These are phyloP conservation scores for Marisa cornuarietis DNA, from an alignment of 1,140 invertebrate genomes.

Conservation along the genomic window DNA sequence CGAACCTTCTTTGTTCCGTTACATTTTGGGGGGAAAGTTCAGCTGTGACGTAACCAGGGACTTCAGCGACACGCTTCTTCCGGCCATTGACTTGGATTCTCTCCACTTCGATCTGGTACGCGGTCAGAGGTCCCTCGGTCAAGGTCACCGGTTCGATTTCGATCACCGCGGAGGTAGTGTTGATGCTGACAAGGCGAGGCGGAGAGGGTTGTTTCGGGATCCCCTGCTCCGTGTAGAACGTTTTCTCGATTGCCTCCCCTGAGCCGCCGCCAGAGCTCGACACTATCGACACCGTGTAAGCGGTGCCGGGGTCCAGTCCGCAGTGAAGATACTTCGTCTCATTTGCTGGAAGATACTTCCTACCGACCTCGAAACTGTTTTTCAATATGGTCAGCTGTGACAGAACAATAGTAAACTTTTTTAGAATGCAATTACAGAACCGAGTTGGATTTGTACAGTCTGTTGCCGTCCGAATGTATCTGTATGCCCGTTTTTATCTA, in stretches of 20 bases:
- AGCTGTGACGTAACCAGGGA: slow-evolving; percentile 40
- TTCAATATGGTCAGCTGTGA: neutral
- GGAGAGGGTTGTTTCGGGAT: slow-evolving; percentile 31
- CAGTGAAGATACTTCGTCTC: slow-evolving; percentile 18
- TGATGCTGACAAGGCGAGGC: slow-evolving; percentile 41
- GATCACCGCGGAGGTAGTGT: slow-evolving; percentile 40
- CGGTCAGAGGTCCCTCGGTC: slow-evolving; percentile 34
- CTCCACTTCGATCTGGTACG: slow-evolving; percentile 45
- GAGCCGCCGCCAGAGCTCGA: slow-evolving; percentile 20
- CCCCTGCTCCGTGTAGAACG: slow-evolving; percentile 28
- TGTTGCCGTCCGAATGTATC: too few relatives aligned
- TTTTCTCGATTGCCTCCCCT: neutral
- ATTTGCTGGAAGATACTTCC: neutral
- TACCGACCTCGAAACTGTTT: neutral
- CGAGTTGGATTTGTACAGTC: too few relatives aligned
- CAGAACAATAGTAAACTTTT: too few relatives aligned
- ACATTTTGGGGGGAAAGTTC: slow-evolving; percentile 40
- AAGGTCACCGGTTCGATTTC: slow-evolving; percentile 45
- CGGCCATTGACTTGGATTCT: slow-evolving; percentile 22
- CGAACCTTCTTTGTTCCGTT: slow-evolving; percentile 28
- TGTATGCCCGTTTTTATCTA: too few relatives aligned
- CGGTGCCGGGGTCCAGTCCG: slow-evolving; percentile 23
- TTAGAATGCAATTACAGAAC: neutral
- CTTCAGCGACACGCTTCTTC: neutral
- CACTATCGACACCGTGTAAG: slow-evolving; percentile 24